Evolutionary conservation across 2,113 vertebrate species (phyloP), one percentile per base, ranked within the genome.

Genomic region (Nesoenas mayeri): DNA sequence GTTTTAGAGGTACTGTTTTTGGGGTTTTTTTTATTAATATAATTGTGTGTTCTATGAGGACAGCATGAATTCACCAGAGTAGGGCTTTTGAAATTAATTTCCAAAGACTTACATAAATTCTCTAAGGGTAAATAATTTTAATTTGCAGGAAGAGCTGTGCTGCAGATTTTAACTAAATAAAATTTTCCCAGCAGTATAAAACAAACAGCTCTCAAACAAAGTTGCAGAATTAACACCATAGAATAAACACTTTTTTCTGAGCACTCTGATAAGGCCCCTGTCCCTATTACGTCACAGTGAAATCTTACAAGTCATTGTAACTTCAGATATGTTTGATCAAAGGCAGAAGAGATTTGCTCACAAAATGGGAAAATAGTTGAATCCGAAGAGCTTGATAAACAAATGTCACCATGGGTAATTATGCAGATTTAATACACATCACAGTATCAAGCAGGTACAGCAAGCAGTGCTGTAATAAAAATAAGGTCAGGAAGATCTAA

Each of bases 81-180:
- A 65, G 22, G 17, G 29, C 19, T 83, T 98, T 94, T 82, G 88
- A 97, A 96, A 96, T 96, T 88, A 88, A 92, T 95, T 97, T 95
- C 56, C 61, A 93, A 94, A 96, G 32, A 94, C 97, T 97, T 97
- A 84, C 89, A 97, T 94, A 95, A 93, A 96, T 94, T 96, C 71
- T 91, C 74, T 54, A 38, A 86, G 71, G 84, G 7, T 12, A 71
- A 86, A 97, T 92, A 10, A 89, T 70, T 96, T 50, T 88, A 95
- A 96, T 81, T 88, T 92, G 88, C 96, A 93, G 87, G 91, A 96
- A 86, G 84, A 94, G 54, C 82, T 97, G 89, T 87, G 72, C 53
- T 81, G 15, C 36, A 67, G 85, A 85, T 96, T 97, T 97, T 94
- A 96, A 89, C 51, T 56, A 97, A 97, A 82, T 82, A 82, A 44